A percentile compares a stretch with the other conserved stretches of the same genome.
Conservation (phyloP, 2,113 vertebrate genomes). For the Calidris pygmaea region DNA sequence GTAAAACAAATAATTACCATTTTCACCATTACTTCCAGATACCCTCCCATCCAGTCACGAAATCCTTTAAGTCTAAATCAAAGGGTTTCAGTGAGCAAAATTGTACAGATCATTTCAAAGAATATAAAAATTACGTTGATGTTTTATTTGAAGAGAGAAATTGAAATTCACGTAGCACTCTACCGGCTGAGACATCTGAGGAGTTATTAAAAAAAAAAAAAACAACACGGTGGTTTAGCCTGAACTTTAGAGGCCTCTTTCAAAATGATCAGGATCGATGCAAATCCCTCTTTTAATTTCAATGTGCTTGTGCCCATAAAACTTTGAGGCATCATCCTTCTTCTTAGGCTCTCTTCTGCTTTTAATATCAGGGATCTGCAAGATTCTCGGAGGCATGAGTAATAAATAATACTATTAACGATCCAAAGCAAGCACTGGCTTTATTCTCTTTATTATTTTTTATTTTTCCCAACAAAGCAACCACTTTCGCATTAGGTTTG, state of each 20-base stretch:
- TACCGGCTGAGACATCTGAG: neutral
- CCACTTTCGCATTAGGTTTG: neutral
- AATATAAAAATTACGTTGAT: neutral
- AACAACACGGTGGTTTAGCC: neutral
- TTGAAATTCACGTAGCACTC: constrained; percentile 10
- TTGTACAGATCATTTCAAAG: constrained; percentile 20
- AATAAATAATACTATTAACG: neutral
- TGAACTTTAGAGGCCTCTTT: constrained; percentile 1
- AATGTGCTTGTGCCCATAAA: neutral
- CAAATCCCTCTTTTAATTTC: constrained; percentile 28
- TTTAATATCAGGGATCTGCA: neutral
- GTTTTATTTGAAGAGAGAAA: constrained; percentile 40
- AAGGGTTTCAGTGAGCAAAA: constrained; percentile 15
- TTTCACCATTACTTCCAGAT: constrained; percentile 25
- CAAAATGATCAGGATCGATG: neutral
- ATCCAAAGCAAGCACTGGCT: neutral
- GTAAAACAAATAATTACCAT: constrained; percentile 45
- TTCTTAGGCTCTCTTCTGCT: neutral
- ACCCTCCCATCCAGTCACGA: neutral
- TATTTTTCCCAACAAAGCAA: constrained; percentile 27
- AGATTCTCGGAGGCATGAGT: neutral
- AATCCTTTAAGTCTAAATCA: constrained; percentile 50
- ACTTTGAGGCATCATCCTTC: neutral
- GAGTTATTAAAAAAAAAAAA: neutral
- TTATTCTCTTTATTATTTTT: constrained; percentile 16